These are phyloP conservation scores for Sinotaia quadrata DNA, from an alignment of 2,888 invertebrate species.

Conservation along the genomic window DNA sequence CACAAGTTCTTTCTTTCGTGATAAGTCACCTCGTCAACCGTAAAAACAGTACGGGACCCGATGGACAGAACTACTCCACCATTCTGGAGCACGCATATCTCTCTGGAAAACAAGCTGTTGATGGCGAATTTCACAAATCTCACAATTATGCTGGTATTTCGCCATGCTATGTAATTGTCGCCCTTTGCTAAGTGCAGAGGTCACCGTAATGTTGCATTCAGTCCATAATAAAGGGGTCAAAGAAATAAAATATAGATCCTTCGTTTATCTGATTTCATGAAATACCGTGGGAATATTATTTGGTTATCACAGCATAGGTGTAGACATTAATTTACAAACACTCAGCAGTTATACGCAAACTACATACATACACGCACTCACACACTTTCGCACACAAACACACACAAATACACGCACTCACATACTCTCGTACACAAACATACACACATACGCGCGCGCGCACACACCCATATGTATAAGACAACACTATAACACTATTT, in stretches of 20 bases:
- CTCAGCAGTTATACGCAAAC: neutral
- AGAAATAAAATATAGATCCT: too few species aligned
- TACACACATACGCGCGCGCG: too few species aligned
- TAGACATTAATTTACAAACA: neutral
- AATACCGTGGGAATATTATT: neutral
- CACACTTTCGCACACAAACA: neutral
- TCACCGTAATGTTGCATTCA: too few species aligned
- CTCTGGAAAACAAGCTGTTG: slow-evolving; percentile 83
- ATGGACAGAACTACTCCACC: slow-evolving; percentile 87
- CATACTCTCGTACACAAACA: neutral
- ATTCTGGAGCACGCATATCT: neutral
- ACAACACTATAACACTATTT: too few species aligned
- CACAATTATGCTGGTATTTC: neutral
- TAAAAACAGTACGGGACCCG: slow-evolving; percentile 86
- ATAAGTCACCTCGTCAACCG: slow-evolving; percentile 94
- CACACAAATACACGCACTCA: neutral
- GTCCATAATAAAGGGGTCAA: too few species aligned
- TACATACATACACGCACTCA: neutral
- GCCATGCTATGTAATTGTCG: too few species aligned
- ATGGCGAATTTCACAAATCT: slow-evolving; percentile 78
- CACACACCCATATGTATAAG: too few species aligned
- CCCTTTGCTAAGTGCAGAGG: too few species aligned
- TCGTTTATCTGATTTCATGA: slow-evolving; percentile 7
- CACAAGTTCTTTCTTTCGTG: slow-evolving; percentile 93
- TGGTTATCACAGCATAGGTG: neutral